Base-by-base conservation (phyloP, 2,113 vertebrate genomes). In the Sula dactylatra region DNA sequence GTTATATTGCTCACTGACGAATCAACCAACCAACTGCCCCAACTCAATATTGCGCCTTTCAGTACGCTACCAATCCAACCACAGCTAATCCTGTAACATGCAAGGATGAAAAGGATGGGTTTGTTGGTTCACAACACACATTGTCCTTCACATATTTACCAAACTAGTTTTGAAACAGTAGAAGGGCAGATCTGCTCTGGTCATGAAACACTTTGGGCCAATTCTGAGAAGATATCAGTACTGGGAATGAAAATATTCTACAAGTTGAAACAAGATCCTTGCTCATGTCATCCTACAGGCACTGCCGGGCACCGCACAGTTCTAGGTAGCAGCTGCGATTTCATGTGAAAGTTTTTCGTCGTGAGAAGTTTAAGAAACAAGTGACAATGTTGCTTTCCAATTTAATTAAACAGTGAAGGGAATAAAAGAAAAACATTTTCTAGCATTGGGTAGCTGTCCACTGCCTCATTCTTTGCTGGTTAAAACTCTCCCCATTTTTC, bases 51-150 rank as follows among this genome's bases (percentile, higher is more conserved):
- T 6, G n/a, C 6, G 1, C 15, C 64, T 14, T 2, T 70, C n/a
- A 36, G 34, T 8, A 77, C 20, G 3, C 72, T 2, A 3, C 25
- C 24, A 27, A 11, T 6, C 38, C 64, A 85, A 49, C 6, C 64
- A 66, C 36, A 21, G 64, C 52, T 36, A 9, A 18, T 4, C 8
- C 1, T 38, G 42, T 24, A 44, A 58, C 0, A 29, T 1, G 15
- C 32, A 55, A 42, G 71, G 78, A 72, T 4, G 78, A 32, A n/a
- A 64, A 74, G 16, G 38, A 58, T 11, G 66, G 38, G 5, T 14
- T 17, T 66, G 78, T 8, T 72, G 59, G 38, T 6, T 87, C 76
- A 59, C 27, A 49, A 6, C 66, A 85, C n/a, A 17, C 2, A 2
- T 36, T 45, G 54, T 16, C 56, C 83, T 61, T 45, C 87, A 62